These are phyloP conservation scores for Choloepus didactylus DNA, from an alignment of 2,797 vertebrate species.

Conservation along the genomic window DNA sequence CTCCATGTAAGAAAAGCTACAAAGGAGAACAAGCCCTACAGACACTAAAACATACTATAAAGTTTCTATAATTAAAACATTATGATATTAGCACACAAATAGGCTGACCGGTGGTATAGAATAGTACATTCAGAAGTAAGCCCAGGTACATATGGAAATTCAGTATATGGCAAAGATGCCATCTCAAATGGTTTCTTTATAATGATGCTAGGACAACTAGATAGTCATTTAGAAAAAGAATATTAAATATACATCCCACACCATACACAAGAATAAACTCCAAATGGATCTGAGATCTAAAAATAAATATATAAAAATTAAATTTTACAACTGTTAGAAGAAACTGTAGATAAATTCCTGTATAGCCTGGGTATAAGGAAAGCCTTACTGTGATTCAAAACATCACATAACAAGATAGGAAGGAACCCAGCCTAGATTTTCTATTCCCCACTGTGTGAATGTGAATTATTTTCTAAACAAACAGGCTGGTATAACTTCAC, in stretches of 20 bases:
- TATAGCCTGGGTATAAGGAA: neutral
- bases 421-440: neutral
- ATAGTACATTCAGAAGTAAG: neutral
- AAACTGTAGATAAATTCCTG: neutral
- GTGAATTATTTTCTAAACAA: neutral
- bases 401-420: neutral
- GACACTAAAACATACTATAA: too few species aligned
- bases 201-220: neutral
- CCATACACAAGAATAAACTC: too few species aligned
- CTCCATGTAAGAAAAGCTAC: neutral
- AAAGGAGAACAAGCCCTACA: neutral
- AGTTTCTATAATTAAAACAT: too few species aligned
- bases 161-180: neutral
- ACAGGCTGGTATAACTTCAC: neutral
- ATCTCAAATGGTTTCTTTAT: neutral
- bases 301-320: neutral
- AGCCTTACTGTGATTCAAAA: neutral
- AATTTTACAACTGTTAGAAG: neutral
- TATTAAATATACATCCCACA: too few species aligned
- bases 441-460: too few species aligned
- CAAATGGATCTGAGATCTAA: neutral
- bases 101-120: neutral
- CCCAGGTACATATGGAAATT: neutral
- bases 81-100: neutral
- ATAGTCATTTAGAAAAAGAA: neutral